A percentile compares a stretch with the other conserved stretches of the same genome.
phyloP scores from a whole-genome alignment of 2,888 invertebrate genomes.

The Apamea crenata region DNA sequence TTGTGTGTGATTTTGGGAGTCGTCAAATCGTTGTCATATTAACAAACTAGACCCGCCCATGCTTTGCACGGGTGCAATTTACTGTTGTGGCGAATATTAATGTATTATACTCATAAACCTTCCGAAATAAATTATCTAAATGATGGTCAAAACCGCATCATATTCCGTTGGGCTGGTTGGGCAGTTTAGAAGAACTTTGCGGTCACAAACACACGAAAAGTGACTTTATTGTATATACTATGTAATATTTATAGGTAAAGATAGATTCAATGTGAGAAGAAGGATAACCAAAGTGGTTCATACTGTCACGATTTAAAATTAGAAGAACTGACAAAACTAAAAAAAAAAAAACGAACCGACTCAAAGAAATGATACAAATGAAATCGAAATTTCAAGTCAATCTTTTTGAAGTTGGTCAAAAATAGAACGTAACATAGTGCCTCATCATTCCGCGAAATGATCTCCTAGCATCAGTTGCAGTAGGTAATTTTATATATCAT shows the following conservation, averaged over 20 bases:
- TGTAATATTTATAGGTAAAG: not conserved
- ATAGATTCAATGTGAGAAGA: not conserved
- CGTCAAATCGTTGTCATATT: not conserved
- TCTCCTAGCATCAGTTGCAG: slow-evolving; percentile 19
- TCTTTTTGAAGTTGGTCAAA: not conserved
- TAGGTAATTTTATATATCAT: not conserved
- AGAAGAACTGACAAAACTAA: not conserved
- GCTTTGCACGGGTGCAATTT: not conserved
- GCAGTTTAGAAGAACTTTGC: not conserved
- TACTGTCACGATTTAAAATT: not conserved
- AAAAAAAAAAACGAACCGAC: not conserved
- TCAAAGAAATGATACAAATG: not conserved
- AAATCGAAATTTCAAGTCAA: slow-evolving; percentile 16
- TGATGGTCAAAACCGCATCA: not conserved
- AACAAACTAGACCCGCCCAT: not conserved
- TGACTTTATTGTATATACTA: not conserved
- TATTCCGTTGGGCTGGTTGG: not conserved
- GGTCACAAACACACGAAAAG: not conserved
- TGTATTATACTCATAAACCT: not conserved
- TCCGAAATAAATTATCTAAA: not conserved
- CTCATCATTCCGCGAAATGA: slow-evolving; percentile 35
- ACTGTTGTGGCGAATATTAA: not conserved
- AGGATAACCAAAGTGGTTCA: not conserved
- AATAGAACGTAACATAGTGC: slow-evolving; percentile 29
- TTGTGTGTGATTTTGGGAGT: not conserved